Evolutionary conservation across 2,888 invertebrate species (phyloP), one percentile per base, ranked within the genome.

Genomic region (Chrysolina oricalcia): DNA sequence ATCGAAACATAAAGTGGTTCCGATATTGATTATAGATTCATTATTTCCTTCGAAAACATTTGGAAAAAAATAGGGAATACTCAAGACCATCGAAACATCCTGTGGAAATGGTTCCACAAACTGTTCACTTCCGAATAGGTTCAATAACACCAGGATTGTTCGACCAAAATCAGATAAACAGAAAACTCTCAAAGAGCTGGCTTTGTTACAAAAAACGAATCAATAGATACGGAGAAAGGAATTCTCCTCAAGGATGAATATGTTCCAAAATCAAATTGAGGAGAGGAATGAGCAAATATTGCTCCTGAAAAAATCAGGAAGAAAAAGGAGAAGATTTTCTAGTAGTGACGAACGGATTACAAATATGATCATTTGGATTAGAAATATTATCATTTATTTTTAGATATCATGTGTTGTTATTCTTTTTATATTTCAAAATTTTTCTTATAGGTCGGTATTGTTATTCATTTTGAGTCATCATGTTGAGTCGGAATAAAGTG

Each of bases 21-120:
- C 75, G 21, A 48, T 67, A 13, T 35, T 75, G 10, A 27, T 72
- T 1, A 56, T 68, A 19, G 75, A 75, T 50, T 63, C 63, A 10
- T 17, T 10, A 40, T 40, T 40, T 8, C 10, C 40, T 10, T 23
- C 62, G 10, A 40, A 10, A 27, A 27, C 27, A 27, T 27, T 13
- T 15, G 2, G 11, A n/a, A 27, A 21, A 35, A 63, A 17, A 63
- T 63, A 40, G 40, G 6, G 62, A 59, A 17, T 43, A 46, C 21
- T n/a, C 19, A 9, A 5, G 27, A 27, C 27, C 27, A 27, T 27
- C 27, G 11, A 56, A 64, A 27, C 27, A 3, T 27, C 27, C 27
- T 27, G n/a, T 40, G 27, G 40, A 27, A 27, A 5, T 27, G 5
- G 27, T 27, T 27, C 27, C 64, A 64, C 40, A 68, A 27, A 68